Evolutionary conservation across 1,140 invertebrate genomes (phyloP), one percentile per base, ranked within the genome.

Genomic region (Diploscapter pachys): DNA sequence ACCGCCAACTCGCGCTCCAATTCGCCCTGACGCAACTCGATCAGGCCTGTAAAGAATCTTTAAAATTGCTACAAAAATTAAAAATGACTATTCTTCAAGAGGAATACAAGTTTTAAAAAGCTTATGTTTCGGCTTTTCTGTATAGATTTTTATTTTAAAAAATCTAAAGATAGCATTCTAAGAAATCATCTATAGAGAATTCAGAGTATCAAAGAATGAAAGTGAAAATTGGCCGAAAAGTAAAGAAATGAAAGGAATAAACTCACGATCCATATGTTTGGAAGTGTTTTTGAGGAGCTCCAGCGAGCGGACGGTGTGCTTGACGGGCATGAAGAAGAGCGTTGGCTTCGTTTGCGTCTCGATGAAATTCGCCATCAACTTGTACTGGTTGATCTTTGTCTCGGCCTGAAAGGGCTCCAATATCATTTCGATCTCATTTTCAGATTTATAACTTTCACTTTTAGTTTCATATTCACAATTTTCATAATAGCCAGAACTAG

Each of bases 241-340:
- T 31, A 31, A 64, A 68, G 56, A 68, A 5, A 68, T 9, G 6
- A 13, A 48, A 8, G 8, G 9, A 9, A 8, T 5, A 52, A 55
- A 8, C 52, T 9, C 6, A 68, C 66, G 52, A 5, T 68, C 48
- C 6, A 68, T 68, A 6, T 54, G 53, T 54, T 68, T 68, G 52
- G 53, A 9, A 48, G 48, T 70, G n/a, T 53, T n/a, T 52, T 69
- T 72, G 5, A 72, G 61, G 13, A 72, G 61, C 52, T 72, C 71
- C 6, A 72, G 31, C 8, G 71, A 72, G 5, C 59, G 63, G 5
- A 72, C 6, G n/a, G 48, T 72, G 61, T 72, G 71, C 48, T 72
- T 72, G 61, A 63, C 71, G 4, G 71, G 71, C 6, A 72, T 49
- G 71, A 72, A 72, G 61, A 72, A 72, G 51, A 72, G 48, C n/a